Evolutionary conservation across 2,797 vertebrate species (phyloP), one percentile per base, ranked within the genome.

Genomic region (Prionace glauca): DNA sequence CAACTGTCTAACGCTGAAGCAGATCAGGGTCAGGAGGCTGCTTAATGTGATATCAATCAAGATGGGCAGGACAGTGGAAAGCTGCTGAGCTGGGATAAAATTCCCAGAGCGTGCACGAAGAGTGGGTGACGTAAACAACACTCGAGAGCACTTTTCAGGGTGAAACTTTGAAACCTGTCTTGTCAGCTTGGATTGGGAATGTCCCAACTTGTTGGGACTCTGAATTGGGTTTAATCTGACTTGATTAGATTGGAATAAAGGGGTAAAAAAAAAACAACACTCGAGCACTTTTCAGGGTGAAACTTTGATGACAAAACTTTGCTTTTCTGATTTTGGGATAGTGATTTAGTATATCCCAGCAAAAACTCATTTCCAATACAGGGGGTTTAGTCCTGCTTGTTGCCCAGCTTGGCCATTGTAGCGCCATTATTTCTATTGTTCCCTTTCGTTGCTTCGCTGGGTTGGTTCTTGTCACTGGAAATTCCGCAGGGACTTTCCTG

Each of bases 1-100:
- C 0, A 1, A 77, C 71, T 56, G 93, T 96, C 69, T 67, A 79
- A 62, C 0, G 0, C 95, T 1, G 7, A 0, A 0, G 96, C 95
- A 18, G 0, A 22, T 86, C 24, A 0, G 86, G 95, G 96, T 95
- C 95, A 95, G 96, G 96, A 96, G 96, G 96, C 96, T 60, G 93
- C 96, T 95, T 92, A 90, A 56, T 0, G 0, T 18, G 96, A 5
- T 56, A 24, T 96, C 95, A 50, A 60, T 96, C 96, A 96, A 12
- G 96, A 65, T 95, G 95, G 90, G 67, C 72, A 2, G 3, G 77
- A 84, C 0, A 1, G 91, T 87, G 95, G 50, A 0, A 26, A 62
- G 71, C 0, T 4, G 0, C 96, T 65, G 95, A 67, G 72, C 14
- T 91, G 60, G 95, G 74, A 20, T 77, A 41, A 14, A 0, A 3